These are phyloP conservation scores for Meloe dianella DNA, from an alignment of 2,888 invertebrate species.

Conservation along the genomic window DNA sequence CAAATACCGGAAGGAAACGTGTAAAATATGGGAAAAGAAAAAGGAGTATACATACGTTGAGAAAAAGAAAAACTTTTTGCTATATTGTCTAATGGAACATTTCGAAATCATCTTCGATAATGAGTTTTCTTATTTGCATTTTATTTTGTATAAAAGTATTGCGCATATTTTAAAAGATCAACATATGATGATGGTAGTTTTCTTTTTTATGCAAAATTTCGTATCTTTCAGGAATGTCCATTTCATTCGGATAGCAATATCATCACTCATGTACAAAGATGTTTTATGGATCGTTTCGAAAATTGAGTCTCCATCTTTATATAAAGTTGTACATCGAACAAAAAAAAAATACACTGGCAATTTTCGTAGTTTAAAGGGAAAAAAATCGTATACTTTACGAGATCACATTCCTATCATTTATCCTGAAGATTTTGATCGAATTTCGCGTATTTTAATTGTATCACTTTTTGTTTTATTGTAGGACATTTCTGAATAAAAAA, in stretches of 20 bases:
- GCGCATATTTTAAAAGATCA: background rate
- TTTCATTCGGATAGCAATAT: slow-evolving; percentile 24
- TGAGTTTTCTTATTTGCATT: background rate
- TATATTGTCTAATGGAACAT: slow-evolving; percentile 42
- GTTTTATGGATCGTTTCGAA: slow-evolving; percentile 47
- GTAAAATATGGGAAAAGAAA: background rate
- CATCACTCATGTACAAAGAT: slow-evolving; percentile 42
- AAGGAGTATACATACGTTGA: slow-evolving; percentile 16
- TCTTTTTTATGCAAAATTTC: background rate
- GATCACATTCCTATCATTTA: too few relatives aligned
- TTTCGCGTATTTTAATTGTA: slow-evolving; percentile 7
- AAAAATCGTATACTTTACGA: too few relatives aligned
- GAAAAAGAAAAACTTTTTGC: slow-evolving; percentile 36
- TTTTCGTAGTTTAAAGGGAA: slow-evolving; percentile 21
- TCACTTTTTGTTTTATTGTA: background rate
- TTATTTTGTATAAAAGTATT: background rate
- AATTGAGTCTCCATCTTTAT: slow-evolving; percentile 44
- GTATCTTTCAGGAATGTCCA: slow-evolving; percentile 22
- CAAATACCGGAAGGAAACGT: background rate
- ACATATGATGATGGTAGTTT: background rate
- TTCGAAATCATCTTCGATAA: slow-evolving; percentile 19
- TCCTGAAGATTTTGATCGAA: too few relatives aligned
- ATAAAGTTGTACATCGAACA: slow-evolving; percentile 32
- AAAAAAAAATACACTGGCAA: slow-evolving; percentile 16
- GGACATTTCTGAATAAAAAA: too few relatives aligned